Evolutionary conservation across 2,888 invertebrate genomes (phyloP).

Genomic region (Eilema depressum): DNA sequence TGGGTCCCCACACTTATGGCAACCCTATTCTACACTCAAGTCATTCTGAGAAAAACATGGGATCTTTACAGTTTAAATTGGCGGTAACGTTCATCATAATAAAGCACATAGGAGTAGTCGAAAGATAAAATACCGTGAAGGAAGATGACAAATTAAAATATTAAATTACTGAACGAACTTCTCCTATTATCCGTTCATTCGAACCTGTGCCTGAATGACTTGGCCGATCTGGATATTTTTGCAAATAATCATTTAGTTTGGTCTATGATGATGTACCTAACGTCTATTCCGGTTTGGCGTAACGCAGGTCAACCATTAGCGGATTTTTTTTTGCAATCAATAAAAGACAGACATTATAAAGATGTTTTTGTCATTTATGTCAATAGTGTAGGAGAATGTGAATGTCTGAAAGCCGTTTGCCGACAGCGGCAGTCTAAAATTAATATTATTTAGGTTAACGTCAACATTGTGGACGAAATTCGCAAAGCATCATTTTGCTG

Average conservation of each 20-base stretch:
- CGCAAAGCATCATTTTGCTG: conserved; percentile 13
- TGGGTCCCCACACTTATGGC: no score
- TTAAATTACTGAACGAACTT: background rate
- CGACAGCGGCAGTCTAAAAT: background rate
- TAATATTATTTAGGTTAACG: conserved; percentile 27
- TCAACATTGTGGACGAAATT: background rate
- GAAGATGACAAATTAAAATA: background rate
- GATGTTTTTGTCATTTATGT: background rate
- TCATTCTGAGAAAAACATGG: no score
- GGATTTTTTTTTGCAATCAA: background rate
- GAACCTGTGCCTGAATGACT: background rate
- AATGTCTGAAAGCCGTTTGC: background rate
- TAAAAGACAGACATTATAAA: background rate
- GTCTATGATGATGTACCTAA: background rate
- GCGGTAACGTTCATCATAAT: background rate
- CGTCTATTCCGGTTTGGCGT: background rate
- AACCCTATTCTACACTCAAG: no score
- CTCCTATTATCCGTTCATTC: background rate
- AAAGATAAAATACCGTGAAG: background rate
- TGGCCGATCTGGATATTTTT: background rate
- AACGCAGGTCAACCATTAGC: background rate
- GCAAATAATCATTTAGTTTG: background rate
- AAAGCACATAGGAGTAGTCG: background rate
- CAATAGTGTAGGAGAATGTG: background rate
- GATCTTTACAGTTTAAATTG: background rate